These are phyloP conservation scores for Leptopilina syphax DNA, from an alignment of 2,888 invertebrate species.

Conservation along the genomic window DNA sequence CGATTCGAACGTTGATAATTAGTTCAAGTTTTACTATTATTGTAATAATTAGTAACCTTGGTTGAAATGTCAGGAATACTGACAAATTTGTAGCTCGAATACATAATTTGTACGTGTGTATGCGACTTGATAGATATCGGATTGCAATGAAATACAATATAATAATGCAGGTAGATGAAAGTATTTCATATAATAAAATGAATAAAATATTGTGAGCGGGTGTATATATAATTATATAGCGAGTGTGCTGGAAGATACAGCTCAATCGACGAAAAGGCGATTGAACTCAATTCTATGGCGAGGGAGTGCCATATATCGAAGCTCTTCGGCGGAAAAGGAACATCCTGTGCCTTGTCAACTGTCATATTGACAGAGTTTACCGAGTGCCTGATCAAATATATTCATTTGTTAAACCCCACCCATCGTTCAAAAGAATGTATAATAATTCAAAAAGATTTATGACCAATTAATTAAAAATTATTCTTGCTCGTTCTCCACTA, in stretches of 20 bases:
- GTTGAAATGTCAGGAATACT: too few relatives aligned
- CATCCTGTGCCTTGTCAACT: conserved; percentile 69
- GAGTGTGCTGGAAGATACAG: conserved; percentile 35
- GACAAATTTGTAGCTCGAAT: too few relatives aligned
- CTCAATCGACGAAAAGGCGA: conserved; percentile 59
- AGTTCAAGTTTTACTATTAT: too few relatives aligned
- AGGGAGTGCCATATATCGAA: conserved; percentile 62
- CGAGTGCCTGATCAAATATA: conserved; percentile 53
- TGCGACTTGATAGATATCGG: not conserved
- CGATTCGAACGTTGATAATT: too few relatives aligned
- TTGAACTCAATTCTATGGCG: conserved; percentile 64
- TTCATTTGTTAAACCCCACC: conserved; percentile 23
- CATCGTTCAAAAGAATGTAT: conserved; percentile 2
- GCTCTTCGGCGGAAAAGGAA: conserved; percentile 69
- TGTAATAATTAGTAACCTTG: too few relatives aligned
- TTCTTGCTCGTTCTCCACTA: too few relatives aligned
- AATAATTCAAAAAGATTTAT: conserved; percentile 29
- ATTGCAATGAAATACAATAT: not conserved
- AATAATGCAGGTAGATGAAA: conserved; percentile 8
- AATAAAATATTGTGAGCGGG: not conserved
- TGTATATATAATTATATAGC: conserved; percentile 15
- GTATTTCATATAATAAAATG: conserved; percentile 17
- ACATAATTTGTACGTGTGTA: too few relatives aligned
- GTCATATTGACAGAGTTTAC: conserved; percentile 66
- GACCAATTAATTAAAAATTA: not conserved